Conservation (phyloP, 1,140 invertebrate species). For the Aphis craccivora region DNA sequence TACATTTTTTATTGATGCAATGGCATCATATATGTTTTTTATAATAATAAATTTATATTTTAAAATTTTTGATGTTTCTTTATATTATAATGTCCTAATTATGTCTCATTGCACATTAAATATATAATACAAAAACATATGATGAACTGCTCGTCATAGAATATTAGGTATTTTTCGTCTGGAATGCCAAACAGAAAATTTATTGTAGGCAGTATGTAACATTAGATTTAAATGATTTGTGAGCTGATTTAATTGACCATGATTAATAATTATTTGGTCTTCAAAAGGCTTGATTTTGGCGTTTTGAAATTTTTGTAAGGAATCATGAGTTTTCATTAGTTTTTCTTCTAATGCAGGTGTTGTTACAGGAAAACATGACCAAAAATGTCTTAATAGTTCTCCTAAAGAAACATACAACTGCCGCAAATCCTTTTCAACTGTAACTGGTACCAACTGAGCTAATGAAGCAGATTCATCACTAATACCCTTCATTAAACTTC, state of each 20-base stretch:
- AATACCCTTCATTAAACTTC: slow-evolving; percentile 87
- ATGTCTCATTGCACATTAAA: neutral
- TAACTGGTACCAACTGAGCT: slow-evolving; percentile 77
- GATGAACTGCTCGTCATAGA: slow-evolving; percentile 38
- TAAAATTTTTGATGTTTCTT: neutral
- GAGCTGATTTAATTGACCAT: slow-evolving; percentile 79
- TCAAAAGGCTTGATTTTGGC: slow-evolving; percentile 86
- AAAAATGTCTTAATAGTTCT: slow-evolving; percentile 91
- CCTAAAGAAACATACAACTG: slow-evolving; percentile 83
- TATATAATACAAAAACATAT: slow-evolving; percentile 27
- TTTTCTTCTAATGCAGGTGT: slow-evolving; percentile 81
- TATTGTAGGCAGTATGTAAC: slow-evolving; percentile 80
- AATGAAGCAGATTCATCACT: slow-evolving; percentile 73
- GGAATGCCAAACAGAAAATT: slow-evolving; percentile 85
- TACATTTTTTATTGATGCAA: neutral
- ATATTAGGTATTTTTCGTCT: slow-evolving; percentile 67
- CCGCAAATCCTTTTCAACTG: slow-evolving; percentile 83
- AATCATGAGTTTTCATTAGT: slow-evolving; percentile 84
- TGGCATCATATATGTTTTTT: neutral
- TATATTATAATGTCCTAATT: neutral
- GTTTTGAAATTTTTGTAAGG: slow-evolving; percentile 85
- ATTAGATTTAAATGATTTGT: slow-evolving; percentile 88
- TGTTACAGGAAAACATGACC: slow-evolving; percentile 91
- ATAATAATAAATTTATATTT: neutral
- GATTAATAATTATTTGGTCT: slow-evolving; percentile 79